These are phyloP conservation scores for Grammomys dolichurus DNA, from an alignment of 2,113 vertebrate species.

Conservation along the genomic window DNA sequence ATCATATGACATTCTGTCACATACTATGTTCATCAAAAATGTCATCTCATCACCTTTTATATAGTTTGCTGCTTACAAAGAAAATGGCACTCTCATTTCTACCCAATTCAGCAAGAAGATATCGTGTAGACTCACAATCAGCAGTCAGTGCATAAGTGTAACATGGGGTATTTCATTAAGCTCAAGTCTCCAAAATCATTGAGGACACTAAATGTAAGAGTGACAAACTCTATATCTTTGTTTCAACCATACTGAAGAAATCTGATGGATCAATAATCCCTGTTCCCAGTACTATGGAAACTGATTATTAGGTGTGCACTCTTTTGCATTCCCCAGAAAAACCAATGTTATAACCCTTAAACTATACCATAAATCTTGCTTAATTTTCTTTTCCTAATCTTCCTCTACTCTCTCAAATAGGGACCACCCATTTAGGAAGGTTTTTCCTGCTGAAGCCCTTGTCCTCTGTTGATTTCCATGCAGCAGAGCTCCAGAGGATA, in stretches of 20 bases:
- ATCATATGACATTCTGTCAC: background rate
- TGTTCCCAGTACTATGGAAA: background rate
- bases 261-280: background rate
- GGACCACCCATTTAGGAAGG: background rate
- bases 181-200: background rate
- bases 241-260: constrained; percentile 4
- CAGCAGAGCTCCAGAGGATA: background rate
- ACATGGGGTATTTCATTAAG: background rate
- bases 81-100: background rate
- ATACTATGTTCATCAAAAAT: background rate
- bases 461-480: background rate
- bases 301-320: background rate
- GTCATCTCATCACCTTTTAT: background rate
- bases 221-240: background rate
- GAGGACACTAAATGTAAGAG: background rate
- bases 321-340: background rate
- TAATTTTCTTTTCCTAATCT: background rate
- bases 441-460: background rate
- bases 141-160: rapidly evolving
- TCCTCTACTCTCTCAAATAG: background rate
- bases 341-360: background rate
- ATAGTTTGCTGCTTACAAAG: background rate
- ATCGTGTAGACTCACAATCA: background rate
- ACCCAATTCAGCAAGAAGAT: background rate
- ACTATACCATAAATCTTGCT: background rate